Evolutionary conservation across 2,888 invertebrate species (phyloP), one percentile per base, ranked within the genome.

Genomic region (Amphipoea oculea): DNA sequence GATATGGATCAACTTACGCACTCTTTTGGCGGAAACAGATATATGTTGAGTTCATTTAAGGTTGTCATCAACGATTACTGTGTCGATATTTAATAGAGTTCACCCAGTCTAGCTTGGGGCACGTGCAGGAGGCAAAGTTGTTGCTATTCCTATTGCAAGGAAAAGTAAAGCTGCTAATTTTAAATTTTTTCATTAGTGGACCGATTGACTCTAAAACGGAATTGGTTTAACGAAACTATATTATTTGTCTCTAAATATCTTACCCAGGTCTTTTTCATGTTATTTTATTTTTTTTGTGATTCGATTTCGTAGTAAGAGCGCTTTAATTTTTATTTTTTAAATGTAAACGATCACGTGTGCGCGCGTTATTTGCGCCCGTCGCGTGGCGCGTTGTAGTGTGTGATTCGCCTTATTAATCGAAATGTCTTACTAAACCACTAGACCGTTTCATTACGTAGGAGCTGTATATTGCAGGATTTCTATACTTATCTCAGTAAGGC

Each of bases 401-500:
- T 23, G 23, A 57, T 57, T 9, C 9, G 7, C 20, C 54, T 20
- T 6, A 54, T 20, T 54, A 51, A 20, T 51, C 51, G 20, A 20
- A 51, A 23, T 23, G n/a, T 60, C 29, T 29, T 62, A 29, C 29
- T 29, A n/a, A n/a, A 60, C 12, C 20, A 20, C 42, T 9, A 6
- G 29, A 29, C 14, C 5, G 4, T 54, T 42, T 4, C 0, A 42
- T 29, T 17, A 48, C 6, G n/a, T 51, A 51, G 0, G 1, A 42
- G 9, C 4, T 0, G 6, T 29, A 17, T 12, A 23, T 63, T 45
- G 12, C 42, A 63, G 20, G 36, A n/a, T 54, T 4, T 0, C n/a
- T 63, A 62, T 45, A 36, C 17, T 17, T 78, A 65, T 54, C 17
- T 51, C 29, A 63, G 36, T 63, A n/a, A 81, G 40, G 62, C 6